Evolutionary conservation across 2,113 vertebrate species (phyloP).

Genomic region (Isurus oxyrinchus): DNA sequence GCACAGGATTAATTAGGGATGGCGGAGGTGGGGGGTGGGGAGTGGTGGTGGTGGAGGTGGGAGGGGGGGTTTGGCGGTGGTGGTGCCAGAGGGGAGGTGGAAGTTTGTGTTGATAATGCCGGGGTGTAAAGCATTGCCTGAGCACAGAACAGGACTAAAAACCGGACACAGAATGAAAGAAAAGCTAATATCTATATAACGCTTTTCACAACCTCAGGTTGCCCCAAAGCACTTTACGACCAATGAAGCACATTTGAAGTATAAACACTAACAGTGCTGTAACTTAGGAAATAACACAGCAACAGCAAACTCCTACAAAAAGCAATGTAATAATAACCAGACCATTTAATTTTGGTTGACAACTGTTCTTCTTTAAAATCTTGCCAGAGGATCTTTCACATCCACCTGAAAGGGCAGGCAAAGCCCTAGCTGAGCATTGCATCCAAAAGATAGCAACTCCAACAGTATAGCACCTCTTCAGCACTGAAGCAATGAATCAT

Average conservation of each 20-base stretch:
- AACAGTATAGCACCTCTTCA: no score
- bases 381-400: neutral
- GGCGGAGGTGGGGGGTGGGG: no score
- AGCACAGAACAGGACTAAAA: neutral
- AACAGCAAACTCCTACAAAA: neutral
- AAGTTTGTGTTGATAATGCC: neutral
- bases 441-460: neutral
- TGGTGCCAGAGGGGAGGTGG: no score
- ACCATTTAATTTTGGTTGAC: neutral
- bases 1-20: neutral
- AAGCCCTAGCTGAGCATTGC: no score
- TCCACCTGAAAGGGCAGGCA: neutral
- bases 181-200: neutral
- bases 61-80: no score
- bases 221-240: neutral
- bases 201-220: neutral
- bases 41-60: no score
- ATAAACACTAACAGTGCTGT: neutral
- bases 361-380: no score
- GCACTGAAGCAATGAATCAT: neutral
- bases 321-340: neutral
- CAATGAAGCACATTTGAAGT: neutral
- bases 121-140: neutral
- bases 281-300: neutral
- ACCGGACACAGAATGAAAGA: neutral